A percentile compares a stretch with the other conserved stretches of the same genome.
Evolutionary conservation across 2,113 vertebrate genomes (phyloP).

Genomic region (Raja brachyura): DNA sequence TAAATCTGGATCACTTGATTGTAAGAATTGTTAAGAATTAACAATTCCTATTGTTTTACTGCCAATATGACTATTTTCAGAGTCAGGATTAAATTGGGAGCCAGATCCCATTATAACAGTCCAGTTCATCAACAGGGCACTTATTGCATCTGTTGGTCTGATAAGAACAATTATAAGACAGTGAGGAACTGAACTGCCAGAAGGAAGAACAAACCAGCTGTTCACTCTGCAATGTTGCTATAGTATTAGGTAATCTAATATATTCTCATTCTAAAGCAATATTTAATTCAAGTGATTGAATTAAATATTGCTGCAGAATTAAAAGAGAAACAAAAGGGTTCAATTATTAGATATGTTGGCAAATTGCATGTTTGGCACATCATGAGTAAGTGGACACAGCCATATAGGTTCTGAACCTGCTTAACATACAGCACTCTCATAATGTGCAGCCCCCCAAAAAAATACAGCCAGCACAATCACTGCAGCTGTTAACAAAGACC

Average conservation of each 20-base stretch:
- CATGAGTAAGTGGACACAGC: background rate
- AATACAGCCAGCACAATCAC: background rate
- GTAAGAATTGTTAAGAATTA: background rate
- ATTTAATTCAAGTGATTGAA: background rate
- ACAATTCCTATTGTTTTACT: background rate
- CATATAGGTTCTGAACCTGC: background rate
- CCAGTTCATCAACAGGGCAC: background rate
- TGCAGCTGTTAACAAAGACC: background rate
- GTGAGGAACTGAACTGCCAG: background rate
- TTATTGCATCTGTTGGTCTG: background rate
- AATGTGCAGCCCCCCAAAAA: background rate
- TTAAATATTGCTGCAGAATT: background rate
- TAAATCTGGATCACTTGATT: background rate
- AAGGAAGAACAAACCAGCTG: background rate
- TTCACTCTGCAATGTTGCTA: background rate
- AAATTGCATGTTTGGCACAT: background rate
- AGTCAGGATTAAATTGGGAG: background rate
- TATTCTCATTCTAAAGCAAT: too few relatives aligned
- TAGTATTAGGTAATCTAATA: background rate
- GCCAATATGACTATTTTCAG: background rate
- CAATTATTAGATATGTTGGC: background rate
- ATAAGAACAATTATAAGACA: background rate
- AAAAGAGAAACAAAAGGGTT: background rate
- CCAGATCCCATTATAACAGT: background rate
- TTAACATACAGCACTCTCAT: background rate